Evolutionary conservation across 2,113 vertebrate species (phyloP), one percentile per base, ranked within the genome.

Genomic region (Nestor notabilis): DNA sequence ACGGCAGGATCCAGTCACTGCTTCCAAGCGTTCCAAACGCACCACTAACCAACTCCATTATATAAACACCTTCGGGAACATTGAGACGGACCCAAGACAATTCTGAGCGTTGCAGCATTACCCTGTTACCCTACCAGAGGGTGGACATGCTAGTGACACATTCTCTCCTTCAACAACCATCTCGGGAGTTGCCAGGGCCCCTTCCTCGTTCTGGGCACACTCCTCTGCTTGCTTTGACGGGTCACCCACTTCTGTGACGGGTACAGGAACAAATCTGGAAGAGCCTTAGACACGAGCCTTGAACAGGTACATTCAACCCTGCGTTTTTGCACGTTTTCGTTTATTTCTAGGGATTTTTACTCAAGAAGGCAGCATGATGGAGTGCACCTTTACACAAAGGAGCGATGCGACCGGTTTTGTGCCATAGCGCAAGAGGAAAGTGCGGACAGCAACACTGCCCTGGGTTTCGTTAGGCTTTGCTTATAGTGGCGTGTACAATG

Each of bases 201-300:
- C 33, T 63, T 35, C 27, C 27, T 8, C 23, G 14, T 6, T 17
- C 0, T 18, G 58, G 91, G 52, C 35, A 70, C 63, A 13, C 16
- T 35, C 50, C 1, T 17, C 61, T 60, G 78, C 46, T 75, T 28
- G 11, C 28, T 44, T 28, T 21, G 55, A 39, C 16, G 2, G 77
- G 35, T 14, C 58, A 29, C 37, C 25, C 90, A 91, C 60, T 35
- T 90, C 43, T 39, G 52, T 0, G 1, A 55, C 0, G 0, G 46
- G 69, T 47, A 68, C 37, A 3, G 17, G 33, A 86, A 46, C 0
- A 0, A n/a, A 68, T 24, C 8, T 11, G 31, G 49, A 68, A 1
- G 2, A 0, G 2, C 25, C 39, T 43, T 0, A 35, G n/a, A 55
- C 0, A 3, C 0, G 1, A 77, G 33, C 9, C 37, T 60, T 33